Evolutionary conservation across 2,888 invertebrate genomes (phyloP).

Genomic region (Lepidochrysops patricia): DNA sequence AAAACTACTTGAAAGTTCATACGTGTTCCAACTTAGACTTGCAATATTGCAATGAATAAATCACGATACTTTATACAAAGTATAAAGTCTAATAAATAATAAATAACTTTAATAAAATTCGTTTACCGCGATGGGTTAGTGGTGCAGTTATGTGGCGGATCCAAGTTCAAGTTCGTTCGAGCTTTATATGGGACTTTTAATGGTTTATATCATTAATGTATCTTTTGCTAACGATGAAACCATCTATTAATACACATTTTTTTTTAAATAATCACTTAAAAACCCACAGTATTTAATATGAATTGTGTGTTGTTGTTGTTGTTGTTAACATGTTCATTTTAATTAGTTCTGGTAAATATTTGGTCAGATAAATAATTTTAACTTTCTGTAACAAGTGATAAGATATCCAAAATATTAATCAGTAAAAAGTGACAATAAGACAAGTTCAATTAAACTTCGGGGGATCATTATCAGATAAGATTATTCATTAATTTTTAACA

Average conservation of each 20-base stretch:
- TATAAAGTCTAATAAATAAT: not conserved
- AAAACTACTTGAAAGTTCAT: constrained; percentile 3
- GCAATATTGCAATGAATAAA: constrained; percentile 2
- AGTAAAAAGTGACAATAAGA: constrained; percentile 46
- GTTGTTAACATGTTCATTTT: constrained; percentile 11
- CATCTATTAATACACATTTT: too few species aligned
- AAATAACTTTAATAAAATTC: not conserved
- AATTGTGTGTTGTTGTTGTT: too few species aligned
- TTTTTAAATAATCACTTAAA: too few species aligned
- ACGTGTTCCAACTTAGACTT: not conserved
- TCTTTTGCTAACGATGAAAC: too few species aligned
- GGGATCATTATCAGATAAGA: constrained; percentile 72
- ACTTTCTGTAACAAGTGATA: constrained; percentile 12
- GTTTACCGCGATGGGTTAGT: not conserved
- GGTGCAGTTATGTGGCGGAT: not conserved
- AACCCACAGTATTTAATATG: too few species aligned
- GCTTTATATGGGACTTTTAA: not conserved
- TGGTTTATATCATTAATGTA: too few species aligned
- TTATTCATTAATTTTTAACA: constrained; percentile 74
- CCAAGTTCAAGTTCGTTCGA: too few species aligned
- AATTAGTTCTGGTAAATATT: constrained; percentile 12
- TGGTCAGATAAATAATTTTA: too few species aligned
- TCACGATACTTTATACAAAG: not conserved
- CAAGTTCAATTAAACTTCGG: constrained; percentile 71
- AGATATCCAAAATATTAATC: constrained; percentile 54